Base-by-base conservation (phyloP, 2,888 invertebrate species). In the Eretmocerus hayati region DNA sequence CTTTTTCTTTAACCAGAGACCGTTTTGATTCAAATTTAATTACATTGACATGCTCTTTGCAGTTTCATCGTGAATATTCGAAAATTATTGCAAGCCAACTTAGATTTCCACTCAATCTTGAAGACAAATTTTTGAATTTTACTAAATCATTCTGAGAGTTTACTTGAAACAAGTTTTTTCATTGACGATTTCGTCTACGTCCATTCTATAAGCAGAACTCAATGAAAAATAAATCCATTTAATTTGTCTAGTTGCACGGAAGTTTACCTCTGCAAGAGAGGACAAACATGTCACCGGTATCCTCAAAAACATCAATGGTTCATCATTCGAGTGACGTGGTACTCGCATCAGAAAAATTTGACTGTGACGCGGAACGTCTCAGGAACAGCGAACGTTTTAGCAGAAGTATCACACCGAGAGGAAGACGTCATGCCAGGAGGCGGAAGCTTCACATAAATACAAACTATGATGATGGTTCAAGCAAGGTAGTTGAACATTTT, bases 361-460 rank as follows among this genome's bases (percentile, higher is more conserved):
- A 81, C 48, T 75, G 77, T 59, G 82, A 83, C 60, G 78, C 81
- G 47, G 83, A 84, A 60, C 74, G 77, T 44, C 69, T 83, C 11
- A 74, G 83, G 55, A 80, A 77, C 56, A 79, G 77, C 59, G 83
- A 84, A 63, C 73, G 83, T 43, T 80, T 84, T 66, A 76, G 83
- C 57, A 74, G 81, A 53, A 77, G 81, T 3, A 72, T 81, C 13
- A 76, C 77, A 13, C 76, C 79, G 4, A 76, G 79, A 39, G 79
- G 80, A 46, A 71, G 74, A 41, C 64, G 65, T 38, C 65, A 63
- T n/a, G 58, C 67, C 13, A 62, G 66, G 36, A 60, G 66, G 23
- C 60, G 59, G 52, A 60, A 56, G 41, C 60, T 70, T 11, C 66
- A 69, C 48, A 63, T 58, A 42, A 52, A 55, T 5, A 48, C 56